A percentile compares a stretch with the other conserved stretches of the same genome.
Evolutionary conservation across 2,888 invertebrate genomes (phyloP).

Genomic region (Aspidiotus rigidus): DNA sequence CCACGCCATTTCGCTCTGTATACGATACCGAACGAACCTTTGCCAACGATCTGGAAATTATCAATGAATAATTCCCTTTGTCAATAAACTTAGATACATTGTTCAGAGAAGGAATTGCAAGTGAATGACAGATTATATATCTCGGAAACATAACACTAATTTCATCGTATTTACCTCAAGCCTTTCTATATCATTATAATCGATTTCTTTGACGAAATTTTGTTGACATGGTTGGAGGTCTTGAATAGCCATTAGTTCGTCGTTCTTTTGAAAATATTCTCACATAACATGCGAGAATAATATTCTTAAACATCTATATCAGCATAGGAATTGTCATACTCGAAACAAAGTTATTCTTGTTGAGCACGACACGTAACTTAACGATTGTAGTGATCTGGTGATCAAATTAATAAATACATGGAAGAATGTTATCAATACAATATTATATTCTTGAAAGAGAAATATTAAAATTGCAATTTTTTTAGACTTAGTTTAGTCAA

Average conservation of each 20-base stretch:
- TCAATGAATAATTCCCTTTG: neutral
- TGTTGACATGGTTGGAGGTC: slow-evolving; percentile 38
- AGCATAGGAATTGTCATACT: no score
- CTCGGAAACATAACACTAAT: neutral
- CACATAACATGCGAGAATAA: neutral
- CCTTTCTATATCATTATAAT: slow-evolving; percentile 64
- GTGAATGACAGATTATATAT: neutral
- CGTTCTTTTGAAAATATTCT: no score
- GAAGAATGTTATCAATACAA: no score
- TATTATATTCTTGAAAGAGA: no score
- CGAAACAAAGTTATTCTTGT: no score
- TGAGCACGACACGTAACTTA: no score
- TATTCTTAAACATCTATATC: neutral
- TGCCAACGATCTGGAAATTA: slow-evolving; percentile 64
- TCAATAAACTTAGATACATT: neutral
- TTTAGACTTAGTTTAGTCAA: no score
- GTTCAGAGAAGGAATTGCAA: neutral
- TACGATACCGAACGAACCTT: slow-evolving; percentile 91
- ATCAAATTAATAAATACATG: no score
- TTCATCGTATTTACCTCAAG: slow-evolving; percentile 52
- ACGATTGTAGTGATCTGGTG: no score
- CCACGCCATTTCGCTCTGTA: slow-evolving; percentile 80
- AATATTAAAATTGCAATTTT: no score
- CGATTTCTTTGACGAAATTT: slow-evolving; percentile 65
- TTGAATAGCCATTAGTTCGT: neutral